phyloP scores from a whole-genome alignment of 2,797 vertebrate species.

The Cheirogaleus major region DNA sequence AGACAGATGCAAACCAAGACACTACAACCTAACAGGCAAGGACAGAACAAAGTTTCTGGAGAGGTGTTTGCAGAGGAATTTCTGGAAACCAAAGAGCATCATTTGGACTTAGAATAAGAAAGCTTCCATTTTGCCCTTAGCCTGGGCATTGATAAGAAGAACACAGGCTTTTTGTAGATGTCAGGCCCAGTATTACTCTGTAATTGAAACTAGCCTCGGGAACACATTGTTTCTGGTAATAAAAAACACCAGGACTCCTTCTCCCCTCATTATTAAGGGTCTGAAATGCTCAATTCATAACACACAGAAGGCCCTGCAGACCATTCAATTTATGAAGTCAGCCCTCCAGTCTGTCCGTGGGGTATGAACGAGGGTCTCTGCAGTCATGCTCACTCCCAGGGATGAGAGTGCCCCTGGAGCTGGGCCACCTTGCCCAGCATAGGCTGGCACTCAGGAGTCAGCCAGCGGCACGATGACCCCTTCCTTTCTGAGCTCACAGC shows the following conservation, averaged over 20 bases:
- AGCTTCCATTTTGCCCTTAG: background rate
- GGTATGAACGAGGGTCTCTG: background rate
- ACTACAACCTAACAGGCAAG: background rate
- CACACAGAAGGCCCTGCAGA: background rate
- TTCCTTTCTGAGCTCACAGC: background rate
- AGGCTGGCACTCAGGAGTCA: background rate
- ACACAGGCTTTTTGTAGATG: background rate
- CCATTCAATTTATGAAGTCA: background rate
- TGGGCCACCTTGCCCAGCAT: background rate
- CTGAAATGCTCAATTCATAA: slow-evolving; percentile 7
- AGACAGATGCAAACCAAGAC: background rate
- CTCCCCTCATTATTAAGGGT: slow-evolving; percentile 3
- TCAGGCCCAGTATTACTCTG: background rate
- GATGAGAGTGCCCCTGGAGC: accelerated
- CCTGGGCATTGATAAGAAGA: background rate
- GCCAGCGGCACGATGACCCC: background rate
- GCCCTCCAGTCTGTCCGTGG: background rate
- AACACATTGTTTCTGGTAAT: background rate
- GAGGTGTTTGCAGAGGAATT: background rate
- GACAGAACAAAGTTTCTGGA: background rate
- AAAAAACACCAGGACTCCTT: slow-evolving; percentile 10
- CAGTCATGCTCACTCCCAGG: background rate
- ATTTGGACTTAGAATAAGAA: background rate
- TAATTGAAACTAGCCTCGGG: slow-evolving; percentile 29
- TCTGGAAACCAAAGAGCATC: background rate